Conservation (phyloP, 2,113 vertebrate species). For the Axis porcinus region DNA sequence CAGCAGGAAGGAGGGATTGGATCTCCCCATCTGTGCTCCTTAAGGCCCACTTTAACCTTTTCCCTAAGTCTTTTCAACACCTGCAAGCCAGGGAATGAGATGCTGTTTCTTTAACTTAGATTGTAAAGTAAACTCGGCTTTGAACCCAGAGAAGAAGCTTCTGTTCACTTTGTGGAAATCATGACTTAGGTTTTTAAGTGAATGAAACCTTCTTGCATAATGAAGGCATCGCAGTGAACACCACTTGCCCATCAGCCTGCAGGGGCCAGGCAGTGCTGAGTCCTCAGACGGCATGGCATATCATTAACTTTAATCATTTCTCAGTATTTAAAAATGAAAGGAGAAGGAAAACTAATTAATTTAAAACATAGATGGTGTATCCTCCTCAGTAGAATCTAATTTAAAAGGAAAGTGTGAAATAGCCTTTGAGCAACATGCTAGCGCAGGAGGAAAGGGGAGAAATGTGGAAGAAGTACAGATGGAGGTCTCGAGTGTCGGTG, state of each 20-base stretch:
- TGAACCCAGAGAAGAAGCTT: not conserved
- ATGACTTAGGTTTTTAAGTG: not conserved
- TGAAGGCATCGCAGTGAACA: not conserved
- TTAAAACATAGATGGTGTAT: not conserved
- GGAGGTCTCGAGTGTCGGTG: not conserved
- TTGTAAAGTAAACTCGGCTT: not conserved
- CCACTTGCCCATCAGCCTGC: not conserved
- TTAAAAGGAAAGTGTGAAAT: constrained; percentile 24
- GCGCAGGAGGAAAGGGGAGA: not conserved
- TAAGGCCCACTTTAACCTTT: not conserved
- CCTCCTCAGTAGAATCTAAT: constrained; percentile 29
- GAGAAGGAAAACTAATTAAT: constrained; percentile 31
- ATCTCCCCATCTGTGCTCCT: not conserved
- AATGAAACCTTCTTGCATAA: not conserved
- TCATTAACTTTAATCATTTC: constrained; percentile 38
- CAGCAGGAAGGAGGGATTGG: not conserved
- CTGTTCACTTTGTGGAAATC: not conserved
- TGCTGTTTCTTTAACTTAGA: not conserved
- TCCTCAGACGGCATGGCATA: not conserved
- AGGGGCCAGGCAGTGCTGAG: not conserved
- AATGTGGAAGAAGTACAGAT: not conserved
- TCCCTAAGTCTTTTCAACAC: not conserved
- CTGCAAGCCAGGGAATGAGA: not conserved
- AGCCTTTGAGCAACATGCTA: not conserved
- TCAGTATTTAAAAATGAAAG: constrained; percentile 43